These are phyloP conservation scores for Ichneumoninae sp. DNA, from an alignment of 2,888 invertebrate genomes.

Conservation along the genomic window DNA sequence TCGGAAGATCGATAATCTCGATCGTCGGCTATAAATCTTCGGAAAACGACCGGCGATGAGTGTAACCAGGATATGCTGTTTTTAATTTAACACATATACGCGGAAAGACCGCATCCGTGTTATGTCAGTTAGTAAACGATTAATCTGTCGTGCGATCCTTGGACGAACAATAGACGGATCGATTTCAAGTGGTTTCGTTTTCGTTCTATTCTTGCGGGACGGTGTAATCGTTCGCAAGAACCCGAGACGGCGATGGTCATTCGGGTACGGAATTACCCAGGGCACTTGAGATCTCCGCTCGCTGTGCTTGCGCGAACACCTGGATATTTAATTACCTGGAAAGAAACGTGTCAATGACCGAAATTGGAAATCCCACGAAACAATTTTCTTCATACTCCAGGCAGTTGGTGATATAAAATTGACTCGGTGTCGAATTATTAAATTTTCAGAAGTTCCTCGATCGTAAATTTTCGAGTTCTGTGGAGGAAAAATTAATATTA, in stretches of 20 bases:
- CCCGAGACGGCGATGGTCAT: conserved; percentile 7
- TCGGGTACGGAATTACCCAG: conserved; percentile 46
- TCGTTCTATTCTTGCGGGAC: not conserved
- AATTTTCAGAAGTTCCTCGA: not conserved
- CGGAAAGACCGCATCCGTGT: conserved; percentile 1
- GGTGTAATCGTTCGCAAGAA: conserved; percentile 5
- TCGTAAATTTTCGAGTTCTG: not conserved
- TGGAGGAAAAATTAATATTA: not conserved
- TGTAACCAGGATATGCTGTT: conserved; percentile 9
- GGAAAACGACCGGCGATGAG: not conserved
- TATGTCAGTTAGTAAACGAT: not conserved
- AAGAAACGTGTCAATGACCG: conserved; percentile 26
- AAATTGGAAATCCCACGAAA: conserved; percentile 38
- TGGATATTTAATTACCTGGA: not conserved
- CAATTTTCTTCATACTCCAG: not conserved
- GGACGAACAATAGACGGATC: not conserved
- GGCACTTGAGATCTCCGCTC: conserved; percentile 9
- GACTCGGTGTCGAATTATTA: not conserved
- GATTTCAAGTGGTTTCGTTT: not conserved
- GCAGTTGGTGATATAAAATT: not conserved
- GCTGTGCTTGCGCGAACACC: not conserved
- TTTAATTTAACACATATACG: conserved; percentile 1
- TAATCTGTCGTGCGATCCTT: conserved; percentile 1
- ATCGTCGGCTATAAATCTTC: conserved; percentile 10
- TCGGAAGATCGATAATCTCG: not conserved